Percentiles rank a stretch among this genome's conserved stretches.
Conservation (phyloP, 35 echinoderm and acorn worm genomes). For the Nesometra sesokonis region DNA sequence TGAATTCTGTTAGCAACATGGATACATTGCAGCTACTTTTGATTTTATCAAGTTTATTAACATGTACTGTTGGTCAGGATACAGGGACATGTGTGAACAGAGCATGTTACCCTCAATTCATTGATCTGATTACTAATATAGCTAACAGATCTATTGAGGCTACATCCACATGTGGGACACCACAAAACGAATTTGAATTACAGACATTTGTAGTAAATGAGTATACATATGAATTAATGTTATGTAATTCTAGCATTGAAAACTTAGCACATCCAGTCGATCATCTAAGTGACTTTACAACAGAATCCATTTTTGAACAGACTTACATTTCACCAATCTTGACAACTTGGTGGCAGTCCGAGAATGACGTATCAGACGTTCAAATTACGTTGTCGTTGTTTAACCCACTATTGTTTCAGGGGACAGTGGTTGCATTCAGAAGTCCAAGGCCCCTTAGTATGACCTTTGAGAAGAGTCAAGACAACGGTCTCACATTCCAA, state of each 20-base stretch:
- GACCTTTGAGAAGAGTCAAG: constrained; percentile 54
- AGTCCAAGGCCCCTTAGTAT: constrained; percentile 51
- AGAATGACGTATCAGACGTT: constrained; percentile 26
- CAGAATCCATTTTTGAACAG: not conserved
- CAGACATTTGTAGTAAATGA: not conserved
- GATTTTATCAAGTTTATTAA: not conserved
- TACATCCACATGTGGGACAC: constrained; percentile 74
- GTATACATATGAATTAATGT: constrained; percentile 1
- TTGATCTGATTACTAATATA: constrained; percentile 36
- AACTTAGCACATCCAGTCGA: constrained; percentile 20
- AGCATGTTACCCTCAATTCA: constrained; percentile 67
- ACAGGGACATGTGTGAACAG: constrained; percentile 12
- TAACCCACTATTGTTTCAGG: constrained; percentile 60
- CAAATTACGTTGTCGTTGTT: constrained; percentile 27
- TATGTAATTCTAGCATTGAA: constrained; percentile 51
- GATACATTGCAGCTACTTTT: not conserved
- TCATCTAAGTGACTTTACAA: constrained; percentile 22
- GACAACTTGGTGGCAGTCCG: constrained; percentile 87
- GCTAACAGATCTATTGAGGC: constrained; percentile 33
- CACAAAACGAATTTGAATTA: constrained; percentile 27
- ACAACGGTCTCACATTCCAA: constrained; percentile 30
- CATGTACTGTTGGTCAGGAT: not conserved
- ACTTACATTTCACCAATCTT: constrained; percentile 16
- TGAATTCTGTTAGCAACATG: too few species aligned
- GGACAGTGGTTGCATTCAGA: constrained; percentile 39